These are phyloP conservation scores for Campoletis raptor DNA, from an alignment of 2,888 invertebrate genomes.

Conservation along the genomic window DNA sequence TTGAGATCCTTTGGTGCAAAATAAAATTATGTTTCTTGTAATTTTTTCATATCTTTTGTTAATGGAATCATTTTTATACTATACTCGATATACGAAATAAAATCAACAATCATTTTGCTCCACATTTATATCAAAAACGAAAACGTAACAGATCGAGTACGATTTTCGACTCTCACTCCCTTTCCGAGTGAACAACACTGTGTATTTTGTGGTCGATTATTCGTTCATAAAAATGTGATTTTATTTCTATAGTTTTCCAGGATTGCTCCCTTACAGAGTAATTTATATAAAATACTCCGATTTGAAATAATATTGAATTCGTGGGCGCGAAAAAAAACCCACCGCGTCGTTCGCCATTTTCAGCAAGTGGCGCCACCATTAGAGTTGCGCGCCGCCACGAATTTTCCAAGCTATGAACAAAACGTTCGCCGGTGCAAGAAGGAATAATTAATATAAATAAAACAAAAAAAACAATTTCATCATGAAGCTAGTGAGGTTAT, in stretches of 20 bases:
- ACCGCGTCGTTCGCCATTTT: conserved; percentile 51
- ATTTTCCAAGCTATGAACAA: conserved; percentile 54
- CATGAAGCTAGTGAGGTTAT: conserved; percentile 83
- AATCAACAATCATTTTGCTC: no score
- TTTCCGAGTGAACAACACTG: no score
- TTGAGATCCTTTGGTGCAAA: neutral
- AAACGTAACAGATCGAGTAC: no score
- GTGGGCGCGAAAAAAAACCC: neutral
- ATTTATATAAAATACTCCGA: neutral
- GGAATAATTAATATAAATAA: conserved; percentile 40
- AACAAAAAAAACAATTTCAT: conserved; percentile 68
- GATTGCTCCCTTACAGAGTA: neutral
- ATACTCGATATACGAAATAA: no score
- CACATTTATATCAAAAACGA: no score
- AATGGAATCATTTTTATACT: no score
- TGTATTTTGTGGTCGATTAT: no score
- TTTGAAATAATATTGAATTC: neutral
- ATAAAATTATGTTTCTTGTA: no score
- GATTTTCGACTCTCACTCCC: no score
- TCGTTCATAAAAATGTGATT: neutral
- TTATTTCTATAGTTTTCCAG: neutral
- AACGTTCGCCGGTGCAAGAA: conserved; percentile 66
- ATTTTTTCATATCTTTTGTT: no score
- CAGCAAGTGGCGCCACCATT: conserved; percentile 37
- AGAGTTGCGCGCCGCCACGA: conserved; percentile 25